A percentile compares a stretch with the other conserved stretches of the same genome.
Evolutionary conservation across 2,113 vertebrate genomes (phyloP).

Genomic region (Sapajus apella): DNA sequence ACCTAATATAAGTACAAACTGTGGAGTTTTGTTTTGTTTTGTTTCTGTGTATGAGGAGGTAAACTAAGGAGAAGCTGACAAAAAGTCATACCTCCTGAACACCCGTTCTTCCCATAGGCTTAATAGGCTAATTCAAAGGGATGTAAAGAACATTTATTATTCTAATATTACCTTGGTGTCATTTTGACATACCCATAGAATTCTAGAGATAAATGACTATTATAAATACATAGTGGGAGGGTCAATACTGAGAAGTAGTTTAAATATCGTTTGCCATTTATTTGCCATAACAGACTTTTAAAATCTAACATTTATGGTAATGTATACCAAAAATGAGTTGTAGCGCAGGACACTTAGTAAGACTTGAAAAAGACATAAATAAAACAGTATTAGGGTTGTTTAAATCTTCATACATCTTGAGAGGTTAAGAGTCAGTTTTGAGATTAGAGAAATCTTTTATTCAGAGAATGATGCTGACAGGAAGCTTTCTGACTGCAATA

Average conservation of each 20-base stretch:
- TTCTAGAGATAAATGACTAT: background rate
- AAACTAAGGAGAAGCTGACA: background rate
- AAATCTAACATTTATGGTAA: background rate
- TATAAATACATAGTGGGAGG: background rate
- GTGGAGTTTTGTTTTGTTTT: background rate
- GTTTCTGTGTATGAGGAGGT: background rate
- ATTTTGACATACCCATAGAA: background rate
- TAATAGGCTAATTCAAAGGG: background rate
- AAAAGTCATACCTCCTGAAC: background rate
- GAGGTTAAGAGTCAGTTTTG: background rate
- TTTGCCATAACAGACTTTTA: background rate
- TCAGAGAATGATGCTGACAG: background rate
- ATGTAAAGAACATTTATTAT: background rate
- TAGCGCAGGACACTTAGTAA: background rate
- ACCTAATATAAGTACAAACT: background rate
- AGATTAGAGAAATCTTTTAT: background rate
- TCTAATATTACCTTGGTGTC: background rate
- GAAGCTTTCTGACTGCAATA: background rate
- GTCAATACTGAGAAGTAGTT: background rate
- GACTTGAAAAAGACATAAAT: background rate
- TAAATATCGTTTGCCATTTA: background rate
- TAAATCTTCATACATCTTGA: background rate
- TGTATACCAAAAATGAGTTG: background rate
- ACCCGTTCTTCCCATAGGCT: background rate
- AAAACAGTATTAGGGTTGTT: background rate